Conservation (phyloP, 1,140 invertebrate genomes). For the Battus philenor region DNA sequence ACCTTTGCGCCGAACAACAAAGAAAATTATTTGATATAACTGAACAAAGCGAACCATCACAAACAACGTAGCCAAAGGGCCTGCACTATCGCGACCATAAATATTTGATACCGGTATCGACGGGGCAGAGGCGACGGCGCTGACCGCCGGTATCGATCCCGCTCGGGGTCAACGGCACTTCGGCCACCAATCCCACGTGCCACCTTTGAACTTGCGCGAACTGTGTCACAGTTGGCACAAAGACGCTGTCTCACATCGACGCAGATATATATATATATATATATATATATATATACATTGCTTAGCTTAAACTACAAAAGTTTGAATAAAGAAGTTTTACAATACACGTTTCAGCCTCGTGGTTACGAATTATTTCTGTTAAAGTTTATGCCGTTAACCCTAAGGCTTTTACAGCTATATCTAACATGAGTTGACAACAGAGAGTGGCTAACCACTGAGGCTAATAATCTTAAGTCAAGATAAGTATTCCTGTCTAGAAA, state of each 20-base stretch:
- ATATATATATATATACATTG: no score
- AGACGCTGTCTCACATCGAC: background rate
- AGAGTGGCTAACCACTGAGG: no score
- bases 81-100: background rate
- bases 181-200: conserved; percentile 20
- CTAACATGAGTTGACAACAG: no score
- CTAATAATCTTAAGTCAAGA: no score
- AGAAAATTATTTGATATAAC: no score
- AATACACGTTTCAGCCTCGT: background rate
- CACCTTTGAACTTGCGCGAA: background rate
- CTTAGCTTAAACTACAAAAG: no score
- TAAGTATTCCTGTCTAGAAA: no score
- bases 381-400: no score
- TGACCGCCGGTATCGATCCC: conserved; percentile 11
- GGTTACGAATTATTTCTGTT: background rate
- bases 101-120: background rate
- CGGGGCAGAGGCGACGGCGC: background rate
- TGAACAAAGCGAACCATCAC: no score
- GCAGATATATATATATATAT: background rate
- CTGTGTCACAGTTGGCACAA: background rate
- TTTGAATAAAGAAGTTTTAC: background rate
- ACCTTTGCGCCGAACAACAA: no score
- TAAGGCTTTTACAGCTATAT: no score
- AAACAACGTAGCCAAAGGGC: background rate
- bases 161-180: conserved; percentile 21